Base-by-base conservation (phyloP, 1,140 invertebrate genomes). In the Pomacea maculata region DNA sequence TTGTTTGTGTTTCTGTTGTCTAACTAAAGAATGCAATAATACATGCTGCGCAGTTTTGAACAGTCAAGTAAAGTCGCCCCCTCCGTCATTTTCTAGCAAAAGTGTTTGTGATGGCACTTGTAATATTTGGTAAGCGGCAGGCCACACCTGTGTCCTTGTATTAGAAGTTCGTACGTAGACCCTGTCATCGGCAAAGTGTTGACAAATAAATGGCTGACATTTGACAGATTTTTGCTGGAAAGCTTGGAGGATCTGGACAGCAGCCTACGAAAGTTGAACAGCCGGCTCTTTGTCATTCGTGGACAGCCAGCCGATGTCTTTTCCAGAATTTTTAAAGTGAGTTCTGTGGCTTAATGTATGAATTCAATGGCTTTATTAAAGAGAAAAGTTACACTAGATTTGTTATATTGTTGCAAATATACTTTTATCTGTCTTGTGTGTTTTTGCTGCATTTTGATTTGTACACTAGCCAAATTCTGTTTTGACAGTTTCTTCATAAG, bases 251-350 rank as follows among this genome's bases (percentile, higher is more conserved):
- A 98, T 90, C 91, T 98, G 67, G 96, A 98, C 87, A 92, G 90
- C 55, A 96, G 94, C 84, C 90, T 97, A 25, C 92, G 94, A 77
- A 96, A 96, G 90, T 89, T 97, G 21, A 97, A 97, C 88, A 97
- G 96, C 0, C 93, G 96, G 15, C 91, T 97, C 21, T 97, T 97
- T 91, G 96, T 98, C 1, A 95, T 97, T 65, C 93, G 96, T 77
- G 96, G 96, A 3, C 96, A 97, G 88, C 96, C 96, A 6, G 95
- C 95, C 8, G 95, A 97, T 86, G 95, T 95, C 0, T 92, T 97
- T 45, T 96, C 96, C 7, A 95, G 96, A 91, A 92, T 97, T 17
- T 97, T 97, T 88, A 95, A 95, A 89, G 93, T 94, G 87, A 75
- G 64, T 80, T 14, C 14, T 52, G 4, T 17, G 1, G 57, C 11